Conservation (phyloP, 1,140 invertebrate genomes). For the Rhopalosiphum maidis region DNA sequence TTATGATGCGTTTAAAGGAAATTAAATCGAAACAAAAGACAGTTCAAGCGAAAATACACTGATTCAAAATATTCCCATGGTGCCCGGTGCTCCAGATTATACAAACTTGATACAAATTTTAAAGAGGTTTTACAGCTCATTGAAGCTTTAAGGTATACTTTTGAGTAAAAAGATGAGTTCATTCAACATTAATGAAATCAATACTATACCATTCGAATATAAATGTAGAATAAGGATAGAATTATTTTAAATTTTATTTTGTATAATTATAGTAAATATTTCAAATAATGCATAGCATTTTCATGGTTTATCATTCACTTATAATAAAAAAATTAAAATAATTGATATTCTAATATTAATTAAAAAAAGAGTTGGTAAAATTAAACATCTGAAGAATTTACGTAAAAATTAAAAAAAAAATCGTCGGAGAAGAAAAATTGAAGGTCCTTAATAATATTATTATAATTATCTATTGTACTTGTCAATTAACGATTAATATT, state of each 20-base stretch:
- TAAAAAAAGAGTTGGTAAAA: not conserved
- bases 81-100: not conserved
- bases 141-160: conserved; percentile 7
- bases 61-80: conserved; percentile 35
- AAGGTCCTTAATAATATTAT: not conserved
- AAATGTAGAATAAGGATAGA: not conserved
- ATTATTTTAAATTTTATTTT: conserved; percentile 7
- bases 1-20: conserved; percentile 46
- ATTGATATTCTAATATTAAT: not conserved
- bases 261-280: not conserved
- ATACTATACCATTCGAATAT: not conserved
- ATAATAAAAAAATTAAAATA: not conserved
- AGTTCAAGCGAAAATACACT: not conserved
- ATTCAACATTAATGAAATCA: conserved; percentile 7
- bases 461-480: not conserved
- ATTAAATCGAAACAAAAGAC: conserved; percentile 33
- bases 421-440: not conserved
- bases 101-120: conserved; percentile 32
- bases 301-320: not conserved
- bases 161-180: not conserved
- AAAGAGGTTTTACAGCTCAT: conserved; percentile 40
- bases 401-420: not conserved
- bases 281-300: not conserved
- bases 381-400: not conserved
- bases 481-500: not conserved